These are phyloP conservation scores for Hydroisotoma schaefferi DNA, from an alignment of 2,888 invertebrate genomes.

Conservation along the genomic window DNA sequence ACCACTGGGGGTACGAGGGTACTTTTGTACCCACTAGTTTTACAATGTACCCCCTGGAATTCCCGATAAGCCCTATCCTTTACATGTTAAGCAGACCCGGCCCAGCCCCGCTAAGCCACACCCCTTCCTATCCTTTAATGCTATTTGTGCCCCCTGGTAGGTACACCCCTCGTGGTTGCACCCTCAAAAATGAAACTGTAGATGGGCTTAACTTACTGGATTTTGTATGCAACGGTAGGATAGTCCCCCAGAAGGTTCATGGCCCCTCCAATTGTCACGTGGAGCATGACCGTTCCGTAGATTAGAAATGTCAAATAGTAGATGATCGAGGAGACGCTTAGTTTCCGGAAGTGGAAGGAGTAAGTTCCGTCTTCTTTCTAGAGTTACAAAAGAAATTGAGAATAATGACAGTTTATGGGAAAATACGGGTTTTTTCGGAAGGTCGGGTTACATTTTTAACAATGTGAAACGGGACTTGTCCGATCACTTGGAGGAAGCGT, in stretches of 20 bases:
- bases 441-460: not conserved
- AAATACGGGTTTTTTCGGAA: not conserved
- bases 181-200: too few relatives aligned
- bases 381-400: not conserved
- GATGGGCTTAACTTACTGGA: too few relatives aligned
- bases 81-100: too few relatives aligned
- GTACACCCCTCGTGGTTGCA: too few relatives aligned
- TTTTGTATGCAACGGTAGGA: too few relatives aligned
- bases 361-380: constrained; percentile 1
- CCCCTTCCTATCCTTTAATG: too few relatives aligned
- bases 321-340: not conserved
- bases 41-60: too few relatives aligned
- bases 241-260: not conserved
- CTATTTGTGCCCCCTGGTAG: too few relatives aligned
- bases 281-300: not conserved
- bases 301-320: not conserved
- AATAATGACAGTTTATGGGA: not conserved
- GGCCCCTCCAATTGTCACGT: not conserved
- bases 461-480: constrained; percentile 19
- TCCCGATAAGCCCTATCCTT: too few relatives aligned
- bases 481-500: constrained; percentile 10
- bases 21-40: too few relatives aligned
- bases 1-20: too few relatives aligned
- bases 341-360: constrained; percentile 1
- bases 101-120: too few relatives aligned